These are phyloP conservation scores for Bunonema sp. DNA, from an alignment of 2,888 invertebrate genomes.

Conservation along the genomic window DNA sequence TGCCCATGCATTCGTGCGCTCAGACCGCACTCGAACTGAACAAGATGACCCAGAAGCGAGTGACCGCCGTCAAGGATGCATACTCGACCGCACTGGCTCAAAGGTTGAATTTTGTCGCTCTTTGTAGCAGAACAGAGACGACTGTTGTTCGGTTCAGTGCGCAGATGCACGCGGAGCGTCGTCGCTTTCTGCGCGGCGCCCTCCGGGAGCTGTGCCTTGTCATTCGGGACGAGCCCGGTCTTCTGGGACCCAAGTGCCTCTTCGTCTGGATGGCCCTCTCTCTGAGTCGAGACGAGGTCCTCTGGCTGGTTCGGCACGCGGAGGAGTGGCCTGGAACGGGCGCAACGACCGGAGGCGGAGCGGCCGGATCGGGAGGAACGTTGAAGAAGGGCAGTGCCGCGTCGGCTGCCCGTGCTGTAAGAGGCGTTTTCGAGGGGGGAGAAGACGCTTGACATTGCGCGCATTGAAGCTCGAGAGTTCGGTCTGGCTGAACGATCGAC, in stretches of 20 bases:
- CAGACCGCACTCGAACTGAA: conserved; percentile 80
- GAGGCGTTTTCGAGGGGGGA: too few species aligned
- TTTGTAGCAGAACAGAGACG: neutral
- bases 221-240: conserved; percentile 88
- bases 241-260: conserved; percentile 80
- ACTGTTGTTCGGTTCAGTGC: conserved; percentile 50
- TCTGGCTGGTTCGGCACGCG: conserved; percentile 85
- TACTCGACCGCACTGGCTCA: conserved; percentile 75
- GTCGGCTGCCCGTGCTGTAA: too few species aligned
- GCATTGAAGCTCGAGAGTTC: too few species aligned
- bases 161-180: conserved; percentile 75
- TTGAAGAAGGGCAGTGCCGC: conserved; percentile 6
- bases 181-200: conserved; percentile 85
- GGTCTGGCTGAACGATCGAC: conserved; percentile 53
- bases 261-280: conserved; percentile 88
- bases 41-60: conserved; percentile 68
- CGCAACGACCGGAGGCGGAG: conserved; percentile 59
- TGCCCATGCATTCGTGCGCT: conserved; percentile 82
- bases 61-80: conserved; percentile 86
- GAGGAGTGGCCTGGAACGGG: conserved; percentile 77
- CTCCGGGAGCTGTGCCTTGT: conserved; percentile 83
- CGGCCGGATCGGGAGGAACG: conserved; percentile 11
- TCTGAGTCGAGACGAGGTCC: conserved; percentile 83
- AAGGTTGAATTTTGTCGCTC: conserved; percentile 50
- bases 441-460: too few species aligned